A percentile compares a stretch with the other conserved stretches of the same genome.
These are phyloP conservation scores for Cyrtonyx montezumae DNA, from an alignment of 2,113 vertebrate genomes.

Conservation along the genomic window DNA sequence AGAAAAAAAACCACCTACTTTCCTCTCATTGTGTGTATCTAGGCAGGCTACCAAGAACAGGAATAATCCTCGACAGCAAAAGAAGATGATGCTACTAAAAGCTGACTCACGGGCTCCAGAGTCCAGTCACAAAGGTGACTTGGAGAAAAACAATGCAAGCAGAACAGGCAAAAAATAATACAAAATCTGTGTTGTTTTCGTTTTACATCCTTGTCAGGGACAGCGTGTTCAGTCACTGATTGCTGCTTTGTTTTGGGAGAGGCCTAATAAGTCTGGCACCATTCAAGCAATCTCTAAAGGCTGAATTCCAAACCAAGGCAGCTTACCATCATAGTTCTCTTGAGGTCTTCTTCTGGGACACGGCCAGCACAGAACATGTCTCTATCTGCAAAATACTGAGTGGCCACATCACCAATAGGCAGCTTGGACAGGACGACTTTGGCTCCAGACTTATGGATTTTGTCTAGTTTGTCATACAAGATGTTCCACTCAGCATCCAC, in stretches of 20 bases:
- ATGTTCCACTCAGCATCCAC: slow-evolving; percentile 99
- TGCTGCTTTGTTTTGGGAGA: background rate
- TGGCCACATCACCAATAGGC: slow-evolving; percentile 95
- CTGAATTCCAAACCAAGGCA: fast-evolving
- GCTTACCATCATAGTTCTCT: slow-evolving; percentile 96
- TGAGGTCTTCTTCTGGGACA: slow-evolving; percentile 94
- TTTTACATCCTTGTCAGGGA: background rate
- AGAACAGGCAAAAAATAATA: fast-evolving
- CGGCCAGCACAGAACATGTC: slow-evolving; percentile 98
- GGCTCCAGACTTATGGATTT: slow-evolving; percentile 91
- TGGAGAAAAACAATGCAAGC: fast-evolving
- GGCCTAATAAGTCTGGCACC: background rate
- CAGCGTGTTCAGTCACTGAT: fast-evolving
- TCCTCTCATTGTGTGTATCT: background rate
- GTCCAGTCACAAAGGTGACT: background rate
- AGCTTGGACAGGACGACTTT: slow-evolving; percentile 96
- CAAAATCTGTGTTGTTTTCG: fast-evolving
- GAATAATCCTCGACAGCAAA: background rate
- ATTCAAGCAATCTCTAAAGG: fast-evolving
- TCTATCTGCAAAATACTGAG: slow-evolving; percentile 95
- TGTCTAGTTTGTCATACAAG: slow-evolving; percentile 96
- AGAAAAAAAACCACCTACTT: background rate
- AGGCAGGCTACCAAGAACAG: background rate
- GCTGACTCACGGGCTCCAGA: background rate
- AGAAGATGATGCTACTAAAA: background rate